Evolutionary conservation across 2,888 invertebrate genomes (phyloP), one percentile per base, ranked within the genome.

Genomic region (Formica aserva): DNA sequence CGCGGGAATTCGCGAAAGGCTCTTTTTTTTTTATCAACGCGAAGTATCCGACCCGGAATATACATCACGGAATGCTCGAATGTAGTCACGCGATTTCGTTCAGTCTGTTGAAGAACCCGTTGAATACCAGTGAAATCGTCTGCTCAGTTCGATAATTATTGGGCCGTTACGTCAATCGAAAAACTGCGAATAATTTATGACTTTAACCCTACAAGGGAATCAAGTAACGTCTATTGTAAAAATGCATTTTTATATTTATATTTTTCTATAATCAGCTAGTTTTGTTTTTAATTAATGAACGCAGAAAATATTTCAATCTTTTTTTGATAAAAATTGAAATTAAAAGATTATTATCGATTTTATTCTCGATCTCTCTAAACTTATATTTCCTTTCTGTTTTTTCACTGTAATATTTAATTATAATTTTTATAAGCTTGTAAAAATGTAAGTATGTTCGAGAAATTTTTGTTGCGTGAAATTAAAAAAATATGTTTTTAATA

Each of bases 61-160:
- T 0, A 1, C 4, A 13, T 45, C 41, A n/a, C 29, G 29, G 55
- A 55, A 29, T 29, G n/a, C 13, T 66, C n/a, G 13, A 41, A 13
- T 1, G 13, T 18, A 60, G 45, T 78, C 69, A 78, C 32, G 78
- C 78, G 22, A 80, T 41, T 71, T 45, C 22, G 26, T 48, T 67
- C 9, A 57, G 41, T 52, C 8, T 29, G 57, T 2, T 11, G 22
- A 13, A 38, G n/a, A 63, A n/a, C 2, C 5, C 9, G 32, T 77
- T 35, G 66, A 81, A 66, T 71, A 52, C n/a, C 81, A 89, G 87
- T 88, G 86, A 89, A 88, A 90, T 89, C 87, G 85, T 84, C 63
- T 41, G 52, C 13, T 72, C 45, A n/a, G 18, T n/a, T 55, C 72
- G 45, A 55, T 45, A 78, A 85, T 90, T 89, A 89, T 81, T 90